These are phyloP conservation scores for Temnothorax nylanderi DNA, from an alignment of 1,140 invertebrate species.

Conservation along the genomic window DNA sequence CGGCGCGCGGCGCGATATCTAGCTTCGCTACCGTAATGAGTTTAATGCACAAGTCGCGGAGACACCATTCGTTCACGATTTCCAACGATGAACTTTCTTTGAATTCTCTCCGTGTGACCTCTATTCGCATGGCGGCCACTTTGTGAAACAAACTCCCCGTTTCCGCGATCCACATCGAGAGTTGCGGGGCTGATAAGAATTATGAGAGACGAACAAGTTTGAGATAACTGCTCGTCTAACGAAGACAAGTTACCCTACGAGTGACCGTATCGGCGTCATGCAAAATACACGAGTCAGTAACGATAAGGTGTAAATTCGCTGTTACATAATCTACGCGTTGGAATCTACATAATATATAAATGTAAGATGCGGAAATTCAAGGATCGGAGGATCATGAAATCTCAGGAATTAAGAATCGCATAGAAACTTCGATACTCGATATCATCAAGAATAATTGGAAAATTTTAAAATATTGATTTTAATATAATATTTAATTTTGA, in stretches of 20 bases:
- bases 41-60: conserved; percentile 67
- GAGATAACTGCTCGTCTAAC: conserved; percentile 14
- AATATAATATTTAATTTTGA: not conserved
- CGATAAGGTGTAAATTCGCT: not conserved
- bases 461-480: not conserved
- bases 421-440: not conserved
- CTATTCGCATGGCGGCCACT: conserved; percentile 46
- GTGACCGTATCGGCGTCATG: not conserved
- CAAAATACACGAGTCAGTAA: not conserved
- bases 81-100: conserved; percentile 62
- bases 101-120: conserved; percentile 59
- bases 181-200: conserved; percentile 51
- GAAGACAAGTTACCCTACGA: conserved; percentile 14
- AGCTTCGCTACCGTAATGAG: conserved; percentile 51
- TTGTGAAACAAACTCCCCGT: conserved; percentile 59
- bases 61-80: conserved; percentile 61
- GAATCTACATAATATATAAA: not conserved
- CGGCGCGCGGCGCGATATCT: conserved; percentile 57
- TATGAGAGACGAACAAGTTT: conserved; percentile 36
- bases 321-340: not conserved
- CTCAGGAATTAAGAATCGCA: not conserved
- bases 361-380: not conserved
- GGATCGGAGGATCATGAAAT: not conserved
- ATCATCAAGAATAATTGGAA: not conserved
- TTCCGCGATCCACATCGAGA: conserved; percentile 51